These are phyloP conservation scores for Chamaea fasciata DNA, from an alignment of 2,113 vertebrate species.

Conservation along the genomic window DNA sequence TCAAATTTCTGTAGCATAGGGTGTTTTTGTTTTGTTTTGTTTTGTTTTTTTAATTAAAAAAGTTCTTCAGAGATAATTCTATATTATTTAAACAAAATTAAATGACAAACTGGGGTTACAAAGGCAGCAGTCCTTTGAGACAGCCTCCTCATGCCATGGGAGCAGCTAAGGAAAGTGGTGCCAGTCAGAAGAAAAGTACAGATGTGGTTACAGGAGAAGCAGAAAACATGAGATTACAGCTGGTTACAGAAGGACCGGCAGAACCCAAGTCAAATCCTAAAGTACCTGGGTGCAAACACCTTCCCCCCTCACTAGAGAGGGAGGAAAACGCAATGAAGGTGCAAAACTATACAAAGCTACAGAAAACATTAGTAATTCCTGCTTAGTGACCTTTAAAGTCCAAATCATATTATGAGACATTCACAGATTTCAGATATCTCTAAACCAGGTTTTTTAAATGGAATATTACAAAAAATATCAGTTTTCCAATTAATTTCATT, in stretches of 20 bases:
- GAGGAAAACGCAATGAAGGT: not conserved
- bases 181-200: not conserved
- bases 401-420: not conserved
- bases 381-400: not conserved
- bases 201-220: not conserved
- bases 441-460: not conserved
- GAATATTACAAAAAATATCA: not conserved
- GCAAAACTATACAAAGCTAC: not conserved
- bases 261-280: not conserved
- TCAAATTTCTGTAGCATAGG: not conserved
- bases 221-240: not conserved
- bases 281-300: not conserved
- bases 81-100: not conserved
- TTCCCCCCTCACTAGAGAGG: not conserved
- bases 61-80: not conserved
- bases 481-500: not conserved
- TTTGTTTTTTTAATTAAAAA: not conserved
- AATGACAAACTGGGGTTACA: not conserved
- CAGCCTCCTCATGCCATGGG: not conserved
- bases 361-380: not conserved
- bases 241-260: not conserved
- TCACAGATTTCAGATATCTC: not conserved
- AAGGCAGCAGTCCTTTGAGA: not conserved
- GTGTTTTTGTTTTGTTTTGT: fast-evolving
- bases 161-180: not conserved